A percentile compares a stretch with the other conserved stretches of the same genome.
These are phyloP conservation scores for Maniola hyperantus DNA, from an alignment of 2,888 invertebrate genomes.

Conservation along the genomic window DNA sequence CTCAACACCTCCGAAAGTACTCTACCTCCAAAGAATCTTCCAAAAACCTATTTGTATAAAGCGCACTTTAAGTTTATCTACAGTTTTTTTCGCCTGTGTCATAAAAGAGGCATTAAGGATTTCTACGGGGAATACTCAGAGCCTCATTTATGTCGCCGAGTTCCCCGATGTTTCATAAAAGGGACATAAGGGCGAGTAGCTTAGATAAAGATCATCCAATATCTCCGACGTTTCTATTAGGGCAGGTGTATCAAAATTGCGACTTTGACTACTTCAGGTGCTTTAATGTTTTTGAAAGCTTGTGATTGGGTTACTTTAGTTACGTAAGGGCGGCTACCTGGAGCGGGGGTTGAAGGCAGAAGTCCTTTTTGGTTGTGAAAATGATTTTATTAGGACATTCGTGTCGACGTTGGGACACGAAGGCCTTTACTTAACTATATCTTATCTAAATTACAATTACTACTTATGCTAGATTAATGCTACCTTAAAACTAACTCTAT, in stretches of 20 bases:
- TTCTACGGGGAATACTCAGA: slow-evolving; percentile 24
- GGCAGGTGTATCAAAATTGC: slow-evolving; percentile 16
- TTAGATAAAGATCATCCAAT: slow-evolving; percentile 24
- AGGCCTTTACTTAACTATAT: too few relatives aligned
- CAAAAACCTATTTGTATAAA: slow-evolving; percentile 23
- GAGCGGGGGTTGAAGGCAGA: too few relatives aligned
- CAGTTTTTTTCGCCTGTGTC: slow-evolving; percentile 20
- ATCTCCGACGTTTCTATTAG: slow-evolving; percentile 23
- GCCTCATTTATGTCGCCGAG: slow-evolving; percentile 25
- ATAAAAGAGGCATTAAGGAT: slow-evolving; percentile 26
- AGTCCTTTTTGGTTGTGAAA: too few relatives aligned
- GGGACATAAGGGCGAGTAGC: slow-evolving; percentile 22
- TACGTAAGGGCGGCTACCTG: too few relatives aligned
- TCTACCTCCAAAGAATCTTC: slow-evolving; percentile 11
- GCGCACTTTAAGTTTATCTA: slow-evolving; percentile 14
- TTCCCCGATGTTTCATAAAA: slow-evolving; percentile 19
- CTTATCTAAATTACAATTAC: too few relatives aligned
- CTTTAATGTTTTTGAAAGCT: not conserved
- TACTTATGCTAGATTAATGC: too few relatives aligned
- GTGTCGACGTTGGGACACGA: too few relatives aligned
- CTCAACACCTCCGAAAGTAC: slow-evolving; percentile 9
- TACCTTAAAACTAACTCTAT: too few relatives aligned
- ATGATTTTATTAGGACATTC: too few relatives aligned
- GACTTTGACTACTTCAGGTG: not conserved
- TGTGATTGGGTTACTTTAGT: not conserved